phyloP scores from a whole-genome alignment of 1,140 invertebrate genomes.

The Lordiphosa clarofinis region DNA sequence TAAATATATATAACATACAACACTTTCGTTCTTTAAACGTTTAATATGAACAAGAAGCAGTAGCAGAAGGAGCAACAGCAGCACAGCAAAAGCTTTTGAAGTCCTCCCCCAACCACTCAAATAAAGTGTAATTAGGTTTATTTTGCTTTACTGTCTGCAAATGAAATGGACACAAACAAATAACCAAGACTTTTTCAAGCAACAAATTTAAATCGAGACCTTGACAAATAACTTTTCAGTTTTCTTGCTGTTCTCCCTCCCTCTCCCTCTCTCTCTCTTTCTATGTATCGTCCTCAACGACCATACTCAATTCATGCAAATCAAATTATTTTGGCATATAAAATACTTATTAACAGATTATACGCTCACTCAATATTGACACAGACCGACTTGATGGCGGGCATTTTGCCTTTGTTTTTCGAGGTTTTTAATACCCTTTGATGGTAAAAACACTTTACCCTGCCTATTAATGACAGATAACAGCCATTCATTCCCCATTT shows the following conservation, averaged over 20 bases:
- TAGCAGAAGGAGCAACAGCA: too few relatives aligned
- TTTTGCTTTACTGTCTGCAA: too few relatives aligned
- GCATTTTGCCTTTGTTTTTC: conserved; percentile 22
- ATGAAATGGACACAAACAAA: too few relatives aligned
- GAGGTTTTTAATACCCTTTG: conserved; percentile 44
- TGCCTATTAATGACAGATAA: conserved; percentile 58
- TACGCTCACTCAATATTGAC: conserved; percentile 40
- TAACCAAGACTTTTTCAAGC: too few relatives aligned
- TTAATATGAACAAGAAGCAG: conserved; percentile 40
- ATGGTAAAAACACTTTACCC: conserved; percentile 48
- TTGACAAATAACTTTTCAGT: too few relatives aligned
- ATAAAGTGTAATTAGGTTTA: too few relatives aligned
- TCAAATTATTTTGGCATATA: conserved; percentile 74
- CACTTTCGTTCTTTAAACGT: conserved; percentile 62
- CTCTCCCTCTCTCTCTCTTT: too few relatives aligned
- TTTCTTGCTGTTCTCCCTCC: too few relatives aligned
- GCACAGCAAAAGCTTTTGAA: too few relatives aligned
- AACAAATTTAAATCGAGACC: too few relatives aligned
- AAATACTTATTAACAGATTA: conserved; percentile 64
- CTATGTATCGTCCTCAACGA: not conserved
- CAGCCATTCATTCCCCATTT: conserved; percentile 15
- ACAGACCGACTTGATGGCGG: conserved; percentile 16
- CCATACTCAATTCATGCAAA: conserved; percentile 41
- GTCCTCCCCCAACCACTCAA: too few relatives aligned
- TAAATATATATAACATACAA: conserved; percentile 71